These are phyloP conservation scores for Taurulus bubalis DNA, from an alignment of 2,113 vertebrate genomes.

Conservation along the genomic window DNA sequence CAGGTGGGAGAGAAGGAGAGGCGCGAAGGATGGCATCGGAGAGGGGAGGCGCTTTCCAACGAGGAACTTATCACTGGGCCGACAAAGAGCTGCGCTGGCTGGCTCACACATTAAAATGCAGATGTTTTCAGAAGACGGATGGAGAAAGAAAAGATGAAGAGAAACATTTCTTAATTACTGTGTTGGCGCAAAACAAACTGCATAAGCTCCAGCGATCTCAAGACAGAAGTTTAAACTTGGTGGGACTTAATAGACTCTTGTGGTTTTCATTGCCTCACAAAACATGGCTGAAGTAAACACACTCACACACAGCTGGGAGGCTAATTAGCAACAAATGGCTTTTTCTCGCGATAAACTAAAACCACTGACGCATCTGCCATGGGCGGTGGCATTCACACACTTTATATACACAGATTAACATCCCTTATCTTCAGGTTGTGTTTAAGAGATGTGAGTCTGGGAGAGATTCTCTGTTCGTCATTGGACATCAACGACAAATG, in stretches of 20 bases:
- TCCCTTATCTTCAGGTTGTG: constrained; percentile 10
- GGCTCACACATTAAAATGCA: constrained; percentile 16
- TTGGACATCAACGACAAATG: constrained; percentile 52
- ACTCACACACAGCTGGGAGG: constrained; percentile 27
- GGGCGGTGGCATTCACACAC: background rate
- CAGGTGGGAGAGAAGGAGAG: constrained; percentile 45
- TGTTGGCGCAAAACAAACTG: background rate
- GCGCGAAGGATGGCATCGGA: constrained; percentile 46
- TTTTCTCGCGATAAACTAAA: constrained; percentile 9
- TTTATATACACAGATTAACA: constrained; percentile 6
- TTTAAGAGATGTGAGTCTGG: background rate
- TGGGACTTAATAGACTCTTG: constrained; percentile 36
- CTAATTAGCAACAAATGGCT: constrained; percentile 57
- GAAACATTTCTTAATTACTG: background rate
- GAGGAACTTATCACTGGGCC: constrained; percentile 20
- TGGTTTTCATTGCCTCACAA: constrained; percentile 49
- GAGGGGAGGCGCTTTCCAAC: constrained; percentile 22
- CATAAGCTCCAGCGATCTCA: constrained; percentile 3
- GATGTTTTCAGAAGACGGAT: constrained; percentile 21
- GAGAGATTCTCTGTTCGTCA: constrained; percentile 13
- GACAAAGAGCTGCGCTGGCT: constrained; percentile 45
- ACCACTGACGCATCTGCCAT: background rate
- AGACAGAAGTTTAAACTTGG: constrained; percentile 13
- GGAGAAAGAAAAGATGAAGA: background rate
- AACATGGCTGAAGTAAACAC: constrained; percentile 46